Evolutionary conservation across 2,113 vertebrate species (phyloP).

Genomic region (Neodontobutis hainanensis): DNA sequence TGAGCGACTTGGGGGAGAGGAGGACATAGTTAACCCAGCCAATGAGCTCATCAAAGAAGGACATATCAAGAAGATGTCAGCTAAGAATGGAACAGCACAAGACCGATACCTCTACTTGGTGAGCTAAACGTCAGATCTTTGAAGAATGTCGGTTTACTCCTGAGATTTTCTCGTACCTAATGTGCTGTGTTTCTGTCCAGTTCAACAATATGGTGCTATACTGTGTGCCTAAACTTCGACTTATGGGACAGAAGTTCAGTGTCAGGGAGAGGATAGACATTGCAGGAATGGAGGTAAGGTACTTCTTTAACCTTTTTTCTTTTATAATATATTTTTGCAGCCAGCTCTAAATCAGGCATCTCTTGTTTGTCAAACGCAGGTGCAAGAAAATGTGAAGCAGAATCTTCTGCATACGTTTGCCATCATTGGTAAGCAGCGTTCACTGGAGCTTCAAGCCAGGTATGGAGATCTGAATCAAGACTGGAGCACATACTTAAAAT

Average conservation of each 20-base stretch:
- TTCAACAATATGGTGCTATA: conserved; percentile 98
- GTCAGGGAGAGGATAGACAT: conserved; percentile 96
- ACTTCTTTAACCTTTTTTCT: neutral
- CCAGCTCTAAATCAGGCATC: neutral
- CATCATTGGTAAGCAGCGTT: conserved; percentile 89
- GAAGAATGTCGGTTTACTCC: neutral
- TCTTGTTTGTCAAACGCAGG: conserved; percentile 73
- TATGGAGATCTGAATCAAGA: conserved; percentile 42
- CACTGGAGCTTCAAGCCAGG: conserved; percentile 93
- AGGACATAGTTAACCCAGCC: conserved; percentile 96
- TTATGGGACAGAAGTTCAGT: conserved; percentile 98
- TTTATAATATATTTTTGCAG: neutral
- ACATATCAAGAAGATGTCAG: conserved; percentile 95
- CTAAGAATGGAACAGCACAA: conserved; percentile 93
- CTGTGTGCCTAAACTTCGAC: conserved; percentile 93
- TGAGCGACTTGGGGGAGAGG: conserved; percentile 92
- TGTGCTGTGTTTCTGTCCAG: conserved; percentile 63
- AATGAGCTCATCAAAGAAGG: conserved; percentile 98
- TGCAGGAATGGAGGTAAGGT: conserved; percentile 90
- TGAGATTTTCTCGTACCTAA: neutral
- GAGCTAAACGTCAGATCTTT: conserved; percentile 51
- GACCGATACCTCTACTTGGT: conserved; percentile 97
- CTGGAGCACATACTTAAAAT: neutral
- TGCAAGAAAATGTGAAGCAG: conserved; percentile 89
- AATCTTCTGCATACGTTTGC: conserved; percentile 86